phyloP scores from a whole-genome alignment of 1,140 invertebrate genomes.

The Aphidius gifuensis region DNA sequence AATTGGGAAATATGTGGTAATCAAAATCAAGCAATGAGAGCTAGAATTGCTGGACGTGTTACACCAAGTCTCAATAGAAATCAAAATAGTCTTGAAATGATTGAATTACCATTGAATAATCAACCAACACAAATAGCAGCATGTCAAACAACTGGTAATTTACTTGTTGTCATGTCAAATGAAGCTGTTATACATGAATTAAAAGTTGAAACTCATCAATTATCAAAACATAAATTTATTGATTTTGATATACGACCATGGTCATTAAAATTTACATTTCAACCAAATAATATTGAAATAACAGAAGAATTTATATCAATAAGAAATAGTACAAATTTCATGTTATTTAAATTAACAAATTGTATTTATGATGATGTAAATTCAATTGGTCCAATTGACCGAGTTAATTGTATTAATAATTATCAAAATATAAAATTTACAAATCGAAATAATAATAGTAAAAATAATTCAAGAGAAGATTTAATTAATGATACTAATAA shows the following conservation, averaged over 20 bases:
- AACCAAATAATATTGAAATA: slow-evolving; percentile 54
- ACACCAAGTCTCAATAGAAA: slow-evolving; percentile 62
- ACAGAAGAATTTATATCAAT: slow-evolving; percentile 62
- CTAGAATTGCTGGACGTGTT: slow-evolving; percentile 67
- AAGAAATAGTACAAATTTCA: slow-evolving; percentile 48
- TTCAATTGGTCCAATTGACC: slow-evolving; percentile 33
- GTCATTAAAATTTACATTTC: slow-evolving; percentile 56
- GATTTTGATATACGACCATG: slow-evolving; percentile 63
- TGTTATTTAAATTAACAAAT: slow-evolving; percentile 44
- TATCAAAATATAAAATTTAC: slow-evolving; percentile 36
- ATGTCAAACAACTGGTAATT: slow-evolving; percentile 64
- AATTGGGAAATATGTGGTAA: slow-evolving; percentile 58
- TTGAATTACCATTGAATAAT: slow-evolving; percentile 62
- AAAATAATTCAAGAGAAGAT: not conserved
- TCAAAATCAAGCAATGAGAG: slow-evolving; percentile 63
- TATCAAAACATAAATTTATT: slow-evolving; percentile 63
- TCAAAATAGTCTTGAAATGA: slow-evolving; percentile 64
- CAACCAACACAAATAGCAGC: slow-evolving; percentile 61
- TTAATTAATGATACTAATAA: slow-evolving; percentile 29
- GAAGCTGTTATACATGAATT: slow-evolving; percentile 60
- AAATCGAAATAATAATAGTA: slow-evolving; percentile 13
- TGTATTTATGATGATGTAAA: slow-evolving; percentile 49
- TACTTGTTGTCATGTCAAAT: slow-evolving; percentile 58
- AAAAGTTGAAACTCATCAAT: slow-evolving; percentile 61
- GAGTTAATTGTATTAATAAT: slow-evolving; percentile 42